Base-by-base conservation (phyloP, 2,888 invertebrate genomes). In the Melanophora roralis region DNA sequence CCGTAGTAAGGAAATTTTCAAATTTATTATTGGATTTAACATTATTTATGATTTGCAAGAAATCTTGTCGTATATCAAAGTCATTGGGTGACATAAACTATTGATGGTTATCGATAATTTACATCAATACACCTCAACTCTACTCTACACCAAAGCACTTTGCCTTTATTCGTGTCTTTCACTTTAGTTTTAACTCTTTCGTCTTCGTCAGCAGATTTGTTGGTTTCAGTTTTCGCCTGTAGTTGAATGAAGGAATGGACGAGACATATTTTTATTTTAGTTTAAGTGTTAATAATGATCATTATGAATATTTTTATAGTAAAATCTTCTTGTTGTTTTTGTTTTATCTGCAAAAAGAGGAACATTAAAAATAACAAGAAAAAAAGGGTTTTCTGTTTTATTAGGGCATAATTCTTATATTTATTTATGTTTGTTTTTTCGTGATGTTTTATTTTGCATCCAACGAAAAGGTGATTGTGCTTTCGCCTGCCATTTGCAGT, bases 31-130 rank as follows among this genome's bases (percentile, higher is more conserved):
- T 86, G 86, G 86, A 87, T 87, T 88, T 87, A 85, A 86, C 84
- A 87, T 88, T 88, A 89, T 89, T 88, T 88, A 88, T 88, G 87
- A 88, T 88, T 88, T 86, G 86, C 86, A 85, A 85, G 85, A 85
- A 86, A 86, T 85, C 85, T 85, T 82, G 86, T 86, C 88, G 86
- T 88, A 87, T 86, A 88, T 87, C 88, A 87, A 87, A 86, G 87
- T 86, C 85, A 85, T 85, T 84, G 84, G 83, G 86, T 86, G 86
- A 85, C 85, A 85, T 86, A 86, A 86, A 86, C 85, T 85, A 85
- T 86, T 84, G 85, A 86, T 86, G 85, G 85, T 84, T 85, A 88
- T 86, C 88, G 86, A 88, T 88, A 88, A 86, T 87, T 88, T 87
- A 87, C 85, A 86, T 87, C 87, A 86, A 84, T 85, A 85, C 85